Evolutionary conservation across 2,888 invertebrate genomes (phyloP), one percentile per base, ranked within the genome.

Genomic region (Drosophila picticornis): DNA sequence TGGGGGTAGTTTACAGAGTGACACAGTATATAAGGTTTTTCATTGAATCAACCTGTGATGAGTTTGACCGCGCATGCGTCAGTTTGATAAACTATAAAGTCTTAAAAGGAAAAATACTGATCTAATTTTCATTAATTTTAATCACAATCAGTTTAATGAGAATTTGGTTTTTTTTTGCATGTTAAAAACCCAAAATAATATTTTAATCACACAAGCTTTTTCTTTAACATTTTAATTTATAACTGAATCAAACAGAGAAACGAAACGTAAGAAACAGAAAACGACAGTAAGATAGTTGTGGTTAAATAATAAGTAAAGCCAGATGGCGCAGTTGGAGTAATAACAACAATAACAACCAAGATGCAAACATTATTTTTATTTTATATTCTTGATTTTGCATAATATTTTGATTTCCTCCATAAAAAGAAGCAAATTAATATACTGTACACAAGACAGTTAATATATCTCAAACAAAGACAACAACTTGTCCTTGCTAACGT

Each of bases 1-100:
- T 56, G 59, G 61, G 81, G 84, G 84, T 81, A 74, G 80, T 56
- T 81, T 11, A 79, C 82, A 82, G 75, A 75, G 69, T 74, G 79
- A 9, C 19, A 10, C 50, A 11, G 1, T 19, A 13, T 11, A 46
- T 4, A 25, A 31, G 25, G 16, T 2, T 11, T 34, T 10, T 2
- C 25, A 9, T 25, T 62, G 34, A n/a, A 65, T 13, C 77, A 80
- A 59, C 65, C 76, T 34, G 64, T 80, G 32, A 1, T 5, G 3
- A 0, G 10, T 40, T 19, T 10, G 19, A 46, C 4, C 51, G 59
- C 77, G 80, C 77, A 66, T 60, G 71, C 56, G 77, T 22, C 25
- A 25, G 40, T 32, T 32, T 5, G 19, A 11, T 16, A 16, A 46
- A 16, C 46, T 9, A 43, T 11, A 43, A 43, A 22, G 22, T 22